phyloP scores from a whole-genome alignment of 2,888 invertebrate genomes.

The Leptopilina myrica region DNA sequence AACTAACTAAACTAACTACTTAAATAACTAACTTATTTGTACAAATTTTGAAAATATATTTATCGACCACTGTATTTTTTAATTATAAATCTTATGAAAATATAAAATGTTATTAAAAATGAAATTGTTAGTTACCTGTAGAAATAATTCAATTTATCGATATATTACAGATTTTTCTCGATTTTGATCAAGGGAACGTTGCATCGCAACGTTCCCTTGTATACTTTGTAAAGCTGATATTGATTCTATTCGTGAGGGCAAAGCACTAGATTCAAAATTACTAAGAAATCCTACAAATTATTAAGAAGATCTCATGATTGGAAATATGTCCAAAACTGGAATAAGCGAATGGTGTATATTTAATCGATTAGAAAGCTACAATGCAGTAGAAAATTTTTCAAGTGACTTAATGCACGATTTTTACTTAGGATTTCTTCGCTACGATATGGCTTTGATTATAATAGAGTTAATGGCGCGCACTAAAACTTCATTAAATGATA shows the following conservation, averaged over 20 bases:
- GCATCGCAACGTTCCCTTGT: constrained; percentile 51
- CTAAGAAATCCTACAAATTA: constrained; percentile 47
- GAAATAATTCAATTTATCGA: not conserved
- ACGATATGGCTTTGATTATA: constrained; percentile 52
- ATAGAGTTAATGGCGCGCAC: constrained; percentile 42
- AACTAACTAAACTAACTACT: too few species aligned
- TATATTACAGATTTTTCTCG: constrained; percentile 37
- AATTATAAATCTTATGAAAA: too few species aligned
- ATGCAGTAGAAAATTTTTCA: constrained; percentile 49
- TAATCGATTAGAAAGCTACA: constrained; percentile 49
- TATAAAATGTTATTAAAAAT: too few species aligned
- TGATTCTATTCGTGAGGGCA: constrained; percentile 19
- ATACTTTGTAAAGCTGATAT: constrained; percentile 48
- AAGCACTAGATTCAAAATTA: constrained; percentile 7
- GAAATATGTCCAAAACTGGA: constrained; percentile 45
- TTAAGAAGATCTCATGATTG: constrained; percentile 43
- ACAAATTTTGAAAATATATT: too few species aligned
- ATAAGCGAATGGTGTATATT: constrained; percentile 48
- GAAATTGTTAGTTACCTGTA: too few species aligned
- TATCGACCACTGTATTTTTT: too few species aligned
- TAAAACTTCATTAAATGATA: constrained; percentile 44
- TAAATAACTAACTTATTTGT: too few species aligned
- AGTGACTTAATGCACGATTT: constrained; percentile 55
- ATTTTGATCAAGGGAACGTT: constrained; percentile 48
- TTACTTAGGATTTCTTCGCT: constrained; percentile 47